Evolutionary conservation across 2,888 invertebrate genomes (phyloP).

Genomic region (Melanostoma scalare): DNA sequence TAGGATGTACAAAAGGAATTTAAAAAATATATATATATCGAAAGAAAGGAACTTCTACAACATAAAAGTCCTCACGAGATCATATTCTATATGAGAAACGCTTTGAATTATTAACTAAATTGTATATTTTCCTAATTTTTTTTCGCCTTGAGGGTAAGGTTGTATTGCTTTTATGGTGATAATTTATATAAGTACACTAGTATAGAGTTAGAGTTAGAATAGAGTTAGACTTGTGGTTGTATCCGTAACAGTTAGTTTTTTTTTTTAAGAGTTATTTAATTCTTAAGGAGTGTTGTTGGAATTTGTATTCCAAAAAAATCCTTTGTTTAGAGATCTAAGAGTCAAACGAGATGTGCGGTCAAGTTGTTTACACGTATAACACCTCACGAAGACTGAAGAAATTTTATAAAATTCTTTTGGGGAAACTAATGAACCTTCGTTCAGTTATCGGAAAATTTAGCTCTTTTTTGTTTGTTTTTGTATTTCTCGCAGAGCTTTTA

Average conservation of each 20-base stretch:
- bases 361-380: conserved; percentile 68
- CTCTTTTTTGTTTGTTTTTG: conserved; percentile 45
- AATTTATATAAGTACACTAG: conserved; percentile 59
- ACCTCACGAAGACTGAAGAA: conserved; percentile 69
- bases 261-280: conserved; percentile 56
- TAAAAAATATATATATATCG: conserved; percentile 6
- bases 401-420: conserved; percentile 46
- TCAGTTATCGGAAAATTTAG: conserved; percentile 66
- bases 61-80: conserved; percentile 22
- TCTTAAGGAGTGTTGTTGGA: conserved; percentile 46
- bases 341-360: conserved; percentile 64
- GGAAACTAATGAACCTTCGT: conserved; percentile 59
- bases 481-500: conserved; percentile 18
- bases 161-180: conserved; percentile 63
- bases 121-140: conserved; percentile 48
- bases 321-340: conserved; percentile 58
- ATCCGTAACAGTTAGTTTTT: conserved; percentile 9
- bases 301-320: conserved; percentile 27
- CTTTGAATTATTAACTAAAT: conserved; percentile 50
- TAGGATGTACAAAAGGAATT: conserved; percentile 20
- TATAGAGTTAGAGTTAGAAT: conserved; percentile 33
- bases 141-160: background rate
- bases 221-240: conserved; percentile 45
- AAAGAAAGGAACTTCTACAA: conserved; percentile 46
- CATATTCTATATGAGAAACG: conserved; percentile 30